Conservation (phyloP, 1,140 invertebrate genomes). For the Drosophila sechellia region DNA sequence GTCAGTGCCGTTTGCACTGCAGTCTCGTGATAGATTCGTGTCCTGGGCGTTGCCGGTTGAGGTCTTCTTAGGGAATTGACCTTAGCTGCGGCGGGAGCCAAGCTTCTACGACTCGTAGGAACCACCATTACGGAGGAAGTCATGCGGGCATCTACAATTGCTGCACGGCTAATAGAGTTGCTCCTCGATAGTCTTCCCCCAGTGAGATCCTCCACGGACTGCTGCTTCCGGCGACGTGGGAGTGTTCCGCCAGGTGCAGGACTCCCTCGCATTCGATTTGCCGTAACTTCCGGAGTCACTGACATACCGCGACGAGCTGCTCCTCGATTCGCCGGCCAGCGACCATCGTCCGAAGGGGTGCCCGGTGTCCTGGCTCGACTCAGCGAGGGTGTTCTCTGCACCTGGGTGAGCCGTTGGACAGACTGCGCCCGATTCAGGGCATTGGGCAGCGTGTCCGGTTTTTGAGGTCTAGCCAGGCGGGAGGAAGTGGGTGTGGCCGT, state of each 20-base stretch:
- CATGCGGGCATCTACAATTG: conserved; percentile 72
- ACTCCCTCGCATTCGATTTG: conserved; percentile 79
- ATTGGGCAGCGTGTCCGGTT: conserved; percentile 83
- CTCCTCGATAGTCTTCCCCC: conserved; percentile 78
- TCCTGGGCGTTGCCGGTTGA: conserved; percentile 79
- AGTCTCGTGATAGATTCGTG: conserved; percentile 92
- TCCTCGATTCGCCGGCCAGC: conserved; percentile 86
- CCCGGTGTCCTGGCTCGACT: conserved; percentile 87
- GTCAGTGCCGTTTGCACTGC: conserved; percentile 90
- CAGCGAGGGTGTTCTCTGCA: conserved; percentile 86
- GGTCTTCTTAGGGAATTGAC: conserved; percentile 66
- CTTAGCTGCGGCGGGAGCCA: conserved; percentile 71
- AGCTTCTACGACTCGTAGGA: conserved; percentile 54
- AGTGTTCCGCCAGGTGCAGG: conserved; percentile 87
- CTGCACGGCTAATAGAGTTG: conserved; percentile 83
- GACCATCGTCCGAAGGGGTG: conserved; percentile 89
- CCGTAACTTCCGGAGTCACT: conserved; percentile 74
- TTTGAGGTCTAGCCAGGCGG: conserved; percentile 86
- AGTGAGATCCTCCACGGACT: conserved; percentile 85
- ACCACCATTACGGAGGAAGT: conserved; percentile 83
- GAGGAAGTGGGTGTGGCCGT: conserved; percentile 79
- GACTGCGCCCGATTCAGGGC: conserved; percentile 81
- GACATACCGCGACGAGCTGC: conserved; percentile 52
- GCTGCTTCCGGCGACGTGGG: conserved; percentile 88
- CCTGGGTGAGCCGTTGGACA: conserved; percentile 85